These are phyloP conservation scores for Scolopax bukidnonensis DNA, from an alignment of 2,797 vertebrate species.

Conservation along the genomic window DNA sequence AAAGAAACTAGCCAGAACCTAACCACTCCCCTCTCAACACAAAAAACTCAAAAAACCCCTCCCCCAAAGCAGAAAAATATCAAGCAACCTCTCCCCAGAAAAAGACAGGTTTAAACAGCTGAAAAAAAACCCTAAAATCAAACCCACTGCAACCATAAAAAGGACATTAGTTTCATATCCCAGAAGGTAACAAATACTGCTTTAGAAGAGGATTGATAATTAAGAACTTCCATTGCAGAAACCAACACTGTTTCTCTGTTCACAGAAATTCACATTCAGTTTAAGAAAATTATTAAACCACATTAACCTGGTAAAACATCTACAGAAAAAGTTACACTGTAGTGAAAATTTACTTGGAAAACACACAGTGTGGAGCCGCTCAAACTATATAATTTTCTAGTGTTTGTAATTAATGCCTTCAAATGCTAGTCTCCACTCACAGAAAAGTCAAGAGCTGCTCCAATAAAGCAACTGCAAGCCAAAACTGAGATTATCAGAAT, in stretches of 20 bases:
- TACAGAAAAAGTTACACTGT: not conserved
- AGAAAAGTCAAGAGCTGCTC: not conserved
- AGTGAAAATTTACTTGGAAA: not conserved
- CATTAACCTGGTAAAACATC: not conserved
- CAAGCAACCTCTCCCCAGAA: fast-evolving
- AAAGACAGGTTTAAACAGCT: not conserved
- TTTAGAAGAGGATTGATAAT: not conserved
- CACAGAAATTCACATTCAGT: not conserved
- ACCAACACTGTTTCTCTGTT: not conserved
- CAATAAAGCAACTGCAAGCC: not conserved
- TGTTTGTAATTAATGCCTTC: not conserved
- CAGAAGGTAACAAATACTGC: not conserved
- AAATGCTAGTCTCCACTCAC: not conserved
- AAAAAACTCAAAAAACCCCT: not conserved
- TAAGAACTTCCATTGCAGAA: not conserved
- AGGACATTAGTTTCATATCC: not conserved
- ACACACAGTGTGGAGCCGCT: not conserved
- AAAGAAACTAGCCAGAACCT: not conserved
- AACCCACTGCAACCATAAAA: not conserved
- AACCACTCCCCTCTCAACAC: not conserved
- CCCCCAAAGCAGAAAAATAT: not conserved
- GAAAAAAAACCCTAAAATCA: not conserved
- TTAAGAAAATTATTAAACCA: not conserved
- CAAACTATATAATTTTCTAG: not conserved
- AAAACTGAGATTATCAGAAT: not conserved